Percentiles rank a stretch among this genome's conserved stretches.
Evolutionary conservation across 2,797 vertebrate genomes (phyloP).

Genomic region (Masticophis lateralis): DNA sequence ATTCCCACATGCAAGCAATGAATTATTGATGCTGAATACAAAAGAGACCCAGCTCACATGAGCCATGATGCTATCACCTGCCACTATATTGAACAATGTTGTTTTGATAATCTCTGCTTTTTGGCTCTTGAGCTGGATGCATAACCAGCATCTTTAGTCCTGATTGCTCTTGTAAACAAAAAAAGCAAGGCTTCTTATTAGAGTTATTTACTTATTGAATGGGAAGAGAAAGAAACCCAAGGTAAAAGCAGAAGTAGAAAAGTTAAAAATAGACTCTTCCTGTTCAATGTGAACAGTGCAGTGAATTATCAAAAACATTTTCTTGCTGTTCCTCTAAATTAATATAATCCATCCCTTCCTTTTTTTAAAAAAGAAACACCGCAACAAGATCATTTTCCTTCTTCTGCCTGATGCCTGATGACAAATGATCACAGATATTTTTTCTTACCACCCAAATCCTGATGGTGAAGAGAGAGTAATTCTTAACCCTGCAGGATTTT

Average conservation of each 20-base stretch:
- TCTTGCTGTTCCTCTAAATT: conserved; percentile 59
- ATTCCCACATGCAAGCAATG: conserved; percentile 82
- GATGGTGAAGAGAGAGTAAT: conserved; percentile 49
- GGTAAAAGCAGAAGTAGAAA: conserved; percentile 55
- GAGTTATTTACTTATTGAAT: conserved; percentile 45
- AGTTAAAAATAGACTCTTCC: conserved; percentile 36
- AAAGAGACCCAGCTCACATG: conserved; percentile 83
- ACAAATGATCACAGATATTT: conserved; percentile 66
- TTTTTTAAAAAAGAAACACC: conserved; percentile 62
- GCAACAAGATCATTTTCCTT: conserved; percentile 64
- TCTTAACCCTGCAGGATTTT: conserved; percentile 65
- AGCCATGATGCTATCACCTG: conserved; percentile 72
- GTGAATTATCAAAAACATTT: conserved; percentile 61
- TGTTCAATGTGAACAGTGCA: conserved; percentile 16
- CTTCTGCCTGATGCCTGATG: conserved; percentile 48
- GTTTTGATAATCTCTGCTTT: conserved; percentile 63
- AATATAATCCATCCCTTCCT: conserved; percentile 48
- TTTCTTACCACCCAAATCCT: conserved; percentile 58
- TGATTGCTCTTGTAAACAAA: conserved; percentile 63
- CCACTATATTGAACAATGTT: conserved; percentile 69
- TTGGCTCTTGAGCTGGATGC: conserved; percentile 69
- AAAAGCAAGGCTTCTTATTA: conserved; percentile 52
- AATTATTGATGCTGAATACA: conserved; percentile 93
- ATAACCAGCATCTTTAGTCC: conserved; percentile 65
- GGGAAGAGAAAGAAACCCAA: conserved; percentile 1